Conservation (phyloP, 2,888 invertebrate genomes). For the Metallyticus violacea region DNA sequence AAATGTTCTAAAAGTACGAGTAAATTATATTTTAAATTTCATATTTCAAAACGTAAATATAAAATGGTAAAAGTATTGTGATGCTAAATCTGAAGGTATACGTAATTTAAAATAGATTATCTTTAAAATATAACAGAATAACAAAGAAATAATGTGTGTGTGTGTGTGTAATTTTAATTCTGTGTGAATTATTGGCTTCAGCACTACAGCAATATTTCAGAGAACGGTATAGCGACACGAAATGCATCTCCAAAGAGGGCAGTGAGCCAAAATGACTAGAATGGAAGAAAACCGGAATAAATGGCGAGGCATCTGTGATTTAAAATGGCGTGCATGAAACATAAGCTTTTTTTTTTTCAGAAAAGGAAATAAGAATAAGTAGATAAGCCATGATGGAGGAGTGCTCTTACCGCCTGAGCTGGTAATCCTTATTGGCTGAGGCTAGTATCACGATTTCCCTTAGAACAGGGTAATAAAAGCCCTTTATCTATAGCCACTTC, state of each 20-base stretch:
- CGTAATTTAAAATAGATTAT: too few relatives aligned
- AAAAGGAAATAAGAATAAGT: background rate
- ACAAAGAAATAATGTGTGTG: too few relatives aligned
- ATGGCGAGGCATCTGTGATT: background rate
- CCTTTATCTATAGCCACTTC: background rate
- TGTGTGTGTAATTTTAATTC: too few relatives aligned
- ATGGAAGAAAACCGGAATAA: background rate
- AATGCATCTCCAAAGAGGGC: background rate
- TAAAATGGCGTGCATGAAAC: background rate
- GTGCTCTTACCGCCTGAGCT: background rate
- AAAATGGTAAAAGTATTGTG: too few relatives aligned
- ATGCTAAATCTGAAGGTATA: too few relatives aligned
- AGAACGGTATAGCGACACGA: background rate
- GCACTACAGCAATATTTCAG: too few relatives aligned
- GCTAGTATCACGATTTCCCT: background rate
- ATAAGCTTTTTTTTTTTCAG: background rate
- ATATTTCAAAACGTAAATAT: too few relatives aligned
- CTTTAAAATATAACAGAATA: too few relatives aligned
- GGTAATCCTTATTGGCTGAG: background rate
- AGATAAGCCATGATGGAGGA: background rate
- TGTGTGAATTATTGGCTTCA: too few relatives aligned
- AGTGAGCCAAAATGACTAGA: background rate
- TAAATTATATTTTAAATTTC: too few relatives aligned
- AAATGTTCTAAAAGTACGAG: too few relatives aligned
- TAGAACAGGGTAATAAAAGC: background rate